phyloP scores from a whole-genome alignment of 2,113 vertebrate genomes.

The Oreocharis arfaki region DNA sequence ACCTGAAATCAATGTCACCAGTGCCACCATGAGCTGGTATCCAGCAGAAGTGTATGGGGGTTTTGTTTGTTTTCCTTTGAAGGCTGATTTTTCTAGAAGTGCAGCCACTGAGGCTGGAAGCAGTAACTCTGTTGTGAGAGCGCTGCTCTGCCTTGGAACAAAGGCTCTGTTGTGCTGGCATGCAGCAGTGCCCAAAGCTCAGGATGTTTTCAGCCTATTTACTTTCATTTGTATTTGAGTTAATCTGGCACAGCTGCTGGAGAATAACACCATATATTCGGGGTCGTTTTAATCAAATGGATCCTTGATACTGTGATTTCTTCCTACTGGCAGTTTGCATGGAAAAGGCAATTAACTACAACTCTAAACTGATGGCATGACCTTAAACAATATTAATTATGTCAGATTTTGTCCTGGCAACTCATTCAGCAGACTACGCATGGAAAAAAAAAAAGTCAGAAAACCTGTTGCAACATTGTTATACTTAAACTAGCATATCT shows the following conservation, averaged over 20 bases:
- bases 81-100: not conserved
- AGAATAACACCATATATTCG: not conserved
- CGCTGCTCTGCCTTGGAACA: not conserved
- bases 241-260: not conserved
- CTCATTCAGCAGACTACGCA: not conserved
- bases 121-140: not conserved
- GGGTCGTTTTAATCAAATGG: not conserved
- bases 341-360: not conserved
- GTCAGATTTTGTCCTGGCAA: not conserved
- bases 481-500: not conserved
- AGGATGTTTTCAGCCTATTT: conserved; percentile 47
- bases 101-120: not conserved
- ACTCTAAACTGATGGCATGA: not conserved
- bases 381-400: not conserved
- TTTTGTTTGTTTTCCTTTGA: not conserved
- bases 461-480: not conserved
- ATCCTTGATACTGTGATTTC: not conserved
- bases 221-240: not conserved
- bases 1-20: not conserved
- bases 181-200: not conserved
- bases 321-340: not conserved
- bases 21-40: not conserved
- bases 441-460: not conserved
- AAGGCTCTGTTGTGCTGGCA: conserved; percentile 29
- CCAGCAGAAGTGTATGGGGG: not conserved